Base-by-base conservation (phyloP, 2,797 vertebrate genomes). In the Petrocephalus sullivani region DNA sequence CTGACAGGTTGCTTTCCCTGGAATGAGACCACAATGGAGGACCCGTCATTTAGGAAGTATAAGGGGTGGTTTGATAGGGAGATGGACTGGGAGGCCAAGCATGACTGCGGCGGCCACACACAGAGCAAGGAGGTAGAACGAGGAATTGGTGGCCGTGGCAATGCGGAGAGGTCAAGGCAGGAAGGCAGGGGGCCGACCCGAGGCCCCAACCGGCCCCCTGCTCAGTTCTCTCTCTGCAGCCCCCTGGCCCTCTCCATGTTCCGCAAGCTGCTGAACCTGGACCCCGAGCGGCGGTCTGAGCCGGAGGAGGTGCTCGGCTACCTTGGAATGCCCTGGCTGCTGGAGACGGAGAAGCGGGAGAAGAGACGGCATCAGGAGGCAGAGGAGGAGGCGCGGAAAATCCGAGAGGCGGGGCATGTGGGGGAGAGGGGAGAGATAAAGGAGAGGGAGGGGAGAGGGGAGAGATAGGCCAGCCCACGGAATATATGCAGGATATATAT, bases 1-100 rank as follows among this genome's bases (percentile, higher is more conserved):
- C 93, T 99, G 71, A 99, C 98, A 0, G 96, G 98, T 86, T 98
- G 98, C 91, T 99, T 99, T 92, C 98, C 98, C 87, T 99, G 98
- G 98, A 97, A 98, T 90, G 97, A 98, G 93, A 97, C 94, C 91
- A 94, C 97, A 81, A 91, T 91, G 0, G 94, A 96, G 0, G 98
- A 99, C 92, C 95, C 95, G 2, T 95, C 96, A 92, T 99, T 97
- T 89, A 92, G 95, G 23, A 96, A 95, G 88, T 99, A 96, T 91
- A 91, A 96, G 90, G 88, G 92, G 87, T 99, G 98, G 98, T 96
- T 96, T 54, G 89, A 93, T 83, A 37, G 54, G 6, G 91, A 94
- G 89, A 89, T 88, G 1, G 90, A 92, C 53, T 90, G 82, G 14
- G 93, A 93, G 46, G 90, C 28, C 10, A 49, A 75, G 58, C 54